phyloP scores from a whole-genome alignment of 2,797 vertebrate species.

The Ibycter americanus region DNA sequence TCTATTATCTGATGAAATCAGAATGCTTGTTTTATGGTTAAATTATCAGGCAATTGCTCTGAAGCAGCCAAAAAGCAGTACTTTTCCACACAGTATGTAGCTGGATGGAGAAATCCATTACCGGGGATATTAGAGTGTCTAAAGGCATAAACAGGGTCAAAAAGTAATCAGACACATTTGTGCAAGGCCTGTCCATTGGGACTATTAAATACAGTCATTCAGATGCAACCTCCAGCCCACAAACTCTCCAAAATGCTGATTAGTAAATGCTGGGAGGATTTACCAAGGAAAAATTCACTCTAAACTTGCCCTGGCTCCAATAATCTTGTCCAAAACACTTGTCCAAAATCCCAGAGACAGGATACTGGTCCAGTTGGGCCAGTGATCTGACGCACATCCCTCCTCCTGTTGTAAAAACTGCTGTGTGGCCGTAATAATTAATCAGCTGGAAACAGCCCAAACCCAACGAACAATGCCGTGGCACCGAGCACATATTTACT shows the following conservation, averaged over 20 bases:
- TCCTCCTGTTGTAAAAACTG: not conserved
- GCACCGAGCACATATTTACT: not conserved
- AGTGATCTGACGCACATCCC: constrained; percentile 47
- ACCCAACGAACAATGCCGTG: constrained; percentile 14
- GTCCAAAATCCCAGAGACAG: constrained; percentile 10
- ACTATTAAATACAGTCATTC: not conserved
- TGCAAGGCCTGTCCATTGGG: not conserved
- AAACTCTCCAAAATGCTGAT: not conserved
- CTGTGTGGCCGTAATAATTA: not conserved
- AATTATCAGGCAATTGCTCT: not conserved
- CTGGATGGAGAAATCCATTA: not conserved
- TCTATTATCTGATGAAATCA: not conserved
- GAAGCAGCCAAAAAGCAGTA: not conserved
- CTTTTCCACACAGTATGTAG: not conserved
- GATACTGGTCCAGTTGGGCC: not conserved
- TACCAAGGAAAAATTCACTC: not conserved
- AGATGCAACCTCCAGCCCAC: not conserved
- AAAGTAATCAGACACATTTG: not conserved
- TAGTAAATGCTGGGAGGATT: not conserved
- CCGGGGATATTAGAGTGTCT: not conserved
- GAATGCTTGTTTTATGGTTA: not conserved
- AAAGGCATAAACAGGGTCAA: not conserved
- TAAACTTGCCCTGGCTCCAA: not conserved
- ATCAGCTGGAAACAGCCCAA: constrained; percentile 49
- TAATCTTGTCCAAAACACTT: not conserved